These are phyloP conservation scores for human DNA, from an alignment of 2,113 vertebrate species.

Conservation along the genomic window GRCh38 chr14:101231001-101231500, in stretches of 20 bases:
- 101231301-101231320: background rate
- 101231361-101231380: fast-evolving
- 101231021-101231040: fast-evolving
- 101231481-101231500: slow-evolving; percentile 24
- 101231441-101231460: background rate
- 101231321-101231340: too few species aligned
- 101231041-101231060: fast-evolving
- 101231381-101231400: fast-evolving
- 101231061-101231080: background rate
- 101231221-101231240: background rate
- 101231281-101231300: too few species aligned
- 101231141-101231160: background rate
- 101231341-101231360: fast-evolving
- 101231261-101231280: background rate
- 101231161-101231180: background rate
- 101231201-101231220: background rate
- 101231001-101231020: fast-evolving
- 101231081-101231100: fast-evolving
- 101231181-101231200: background rate
- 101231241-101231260: background rate
- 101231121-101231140: background rate
- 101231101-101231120: fast-evolving
- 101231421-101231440: background rate
- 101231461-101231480: background rate
- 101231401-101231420: background rate